Evolutionary conservation across 2,797 vertebrate genomes (phyloP).

Genomic region (Urophycis tenuis): DNA sequence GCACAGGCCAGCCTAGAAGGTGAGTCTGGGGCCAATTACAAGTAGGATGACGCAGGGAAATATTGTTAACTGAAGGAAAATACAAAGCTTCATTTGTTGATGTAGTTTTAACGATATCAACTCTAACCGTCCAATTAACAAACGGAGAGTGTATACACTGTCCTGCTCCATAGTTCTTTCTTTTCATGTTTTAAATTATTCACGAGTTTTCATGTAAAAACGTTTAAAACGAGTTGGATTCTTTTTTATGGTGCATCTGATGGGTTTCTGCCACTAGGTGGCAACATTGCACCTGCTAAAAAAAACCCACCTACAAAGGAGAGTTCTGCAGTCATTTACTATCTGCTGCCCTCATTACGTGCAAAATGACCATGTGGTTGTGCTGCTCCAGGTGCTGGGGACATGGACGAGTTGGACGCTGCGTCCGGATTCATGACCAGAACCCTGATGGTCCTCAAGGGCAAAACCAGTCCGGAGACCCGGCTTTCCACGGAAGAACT

Average conservation of each 20-base stretch:
- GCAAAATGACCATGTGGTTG: conserved; percentile 10
- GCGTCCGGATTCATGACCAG: conserved; percentile 55
- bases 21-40: conserved; percentile 21
- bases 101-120: not conserved
- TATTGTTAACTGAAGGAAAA: not conserved
- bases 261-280: conserved; percentile 57
- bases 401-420: conserved; percentile 61
- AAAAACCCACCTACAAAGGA: conserved; percentile 9
- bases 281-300: conserved; percentile 48
- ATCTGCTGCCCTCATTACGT: not conserved
- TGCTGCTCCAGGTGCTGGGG: conserved; percentile 33
- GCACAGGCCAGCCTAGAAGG: conserved; percentile 39
- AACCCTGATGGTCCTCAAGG: conserved; percentile 71
- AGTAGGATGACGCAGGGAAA: not conserved
- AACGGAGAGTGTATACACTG: not conserved
- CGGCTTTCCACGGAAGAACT: conserved; percentile 82
- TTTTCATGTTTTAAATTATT: not conserved
- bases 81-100: not conserved
- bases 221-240: not conserved
- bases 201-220: not conserved
- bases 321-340: not conserved
- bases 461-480: conserved; percentile 83
- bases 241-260: not conserved
- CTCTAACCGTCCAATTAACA: not conserved
- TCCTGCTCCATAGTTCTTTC: not conserved